Evolutionary conservation across 30 jellyfish, hydroid and myxozoan genomes (phyloP).

Genomic region (Chrysaora quinquecirrha): DNA sequence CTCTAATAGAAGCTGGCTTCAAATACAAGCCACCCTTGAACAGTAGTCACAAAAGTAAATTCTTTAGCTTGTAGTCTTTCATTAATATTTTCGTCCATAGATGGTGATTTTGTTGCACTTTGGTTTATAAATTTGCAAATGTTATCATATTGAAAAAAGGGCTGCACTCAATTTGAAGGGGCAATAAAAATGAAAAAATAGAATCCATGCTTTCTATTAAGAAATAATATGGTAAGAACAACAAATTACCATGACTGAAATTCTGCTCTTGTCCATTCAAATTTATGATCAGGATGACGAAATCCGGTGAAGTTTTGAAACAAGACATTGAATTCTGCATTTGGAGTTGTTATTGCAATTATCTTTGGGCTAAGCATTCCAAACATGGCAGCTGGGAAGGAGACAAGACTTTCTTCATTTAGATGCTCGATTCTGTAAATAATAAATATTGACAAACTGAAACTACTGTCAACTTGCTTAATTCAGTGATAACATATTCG

Average conservation of each 20-base stretch:
- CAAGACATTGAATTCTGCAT: conserved; percentile 86
- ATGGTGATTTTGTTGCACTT: conserved; percentile 81
- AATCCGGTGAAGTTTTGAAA: conserved; percentile 77
- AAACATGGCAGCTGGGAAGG: conserved; percentile 90
- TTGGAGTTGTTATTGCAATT: conserved; percentile 88
- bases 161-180: too few relatives aligned
- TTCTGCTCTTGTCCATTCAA: conserved; percentile 95
- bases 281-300: conserved; percentile 95
- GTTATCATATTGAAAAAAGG: too few relatives aligned
- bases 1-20: too few relatives aligned
- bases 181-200: too few relatives aligned
- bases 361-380: conserved; percentile 75
- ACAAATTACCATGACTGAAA: conserved; percentile 89
- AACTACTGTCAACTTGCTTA: too few relatives aligned
- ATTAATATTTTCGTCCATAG: conserved; percentile 91
- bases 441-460: too few relatives aligned
- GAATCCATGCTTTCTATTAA: too few relatives aligned
- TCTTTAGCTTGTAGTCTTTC: too few relatives aligned
- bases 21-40: too few relatives aligned
- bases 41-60: too few relatives aligned
- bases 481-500: too few relatives aligned
- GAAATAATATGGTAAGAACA: conserved; percentile 6
- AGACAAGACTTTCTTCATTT: conserved; percentile 41
- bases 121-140: too few relatives aligned
- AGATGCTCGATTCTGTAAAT: conserved; percentile 81